Evolutionary conservation across 2,113 vertebrate genomes (phyloP).

Genomic region (Nothoprocta pentlandii): DNA sequence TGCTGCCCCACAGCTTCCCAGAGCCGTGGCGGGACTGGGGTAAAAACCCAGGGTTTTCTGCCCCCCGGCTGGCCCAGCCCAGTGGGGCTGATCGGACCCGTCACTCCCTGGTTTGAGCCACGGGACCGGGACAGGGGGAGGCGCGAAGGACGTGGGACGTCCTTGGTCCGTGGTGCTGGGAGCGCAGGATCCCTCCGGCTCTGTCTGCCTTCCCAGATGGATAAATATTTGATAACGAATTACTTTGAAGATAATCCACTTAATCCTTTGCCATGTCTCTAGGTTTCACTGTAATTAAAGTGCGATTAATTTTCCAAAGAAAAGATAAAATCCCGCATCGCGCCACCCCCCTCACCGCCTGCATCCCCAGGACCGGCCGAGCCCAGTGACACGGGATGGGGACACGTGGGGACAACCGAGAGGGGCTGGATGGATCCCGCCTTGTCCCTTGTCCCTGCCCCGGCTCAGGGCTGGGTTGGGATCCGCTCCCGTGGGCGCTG

Average conservation of each 20-base stretch:
- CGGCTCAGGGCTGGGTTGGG: too few species aligned
- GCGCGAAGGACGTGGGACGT: not conserved
- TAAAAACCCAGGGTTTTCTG: too few species aligned
- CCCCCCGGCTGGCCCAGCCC: too few species aligned
- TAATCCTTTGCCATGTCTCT: slow-evolving; percentile 56
- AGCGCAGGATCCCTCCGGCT: not conserved
- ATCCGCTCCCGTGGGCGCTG: too few species aligned
- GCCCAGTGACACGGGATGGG: not conserved
- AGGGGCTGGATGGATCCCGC: not conserved
- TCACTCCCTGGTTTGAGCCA: not conserved
- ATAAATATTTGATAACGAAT: slow-evolving; percentile 62
- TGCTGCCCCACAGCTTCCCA: too few species aligned
- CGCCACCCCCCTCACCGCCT: not conserved
- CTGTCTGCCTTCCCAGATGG: slow-evolving; percentile 21
- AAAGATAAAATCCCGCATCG: slow-evolving; percentile 8
- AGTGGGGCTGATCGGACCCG: too few species aligned
- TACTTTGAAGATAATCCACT: slow-evolving; percentile 63
- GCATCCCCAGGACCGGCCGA: not conserved
- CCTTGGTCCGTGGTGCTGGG: not conserved
- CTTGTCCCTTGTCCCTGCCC: too few species aligned
- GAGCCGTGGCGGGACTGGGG: too few species aligned
- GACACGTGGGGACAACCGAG: too few species aligned
- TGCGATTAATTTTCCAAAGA: slow-evolving; percentile 60
- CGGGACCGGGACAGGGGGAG: not conserved
- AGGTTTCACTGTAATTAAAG: slow-evolving; percentile 67